A percentile compares a stretch with the other conserved stretches of the same genome.
These are phyloP conservation scores for Pseudorasbora parva DNA, from an alignment of 2,113 vertebrate genomes.

Conservation along the genomic window DNA sequence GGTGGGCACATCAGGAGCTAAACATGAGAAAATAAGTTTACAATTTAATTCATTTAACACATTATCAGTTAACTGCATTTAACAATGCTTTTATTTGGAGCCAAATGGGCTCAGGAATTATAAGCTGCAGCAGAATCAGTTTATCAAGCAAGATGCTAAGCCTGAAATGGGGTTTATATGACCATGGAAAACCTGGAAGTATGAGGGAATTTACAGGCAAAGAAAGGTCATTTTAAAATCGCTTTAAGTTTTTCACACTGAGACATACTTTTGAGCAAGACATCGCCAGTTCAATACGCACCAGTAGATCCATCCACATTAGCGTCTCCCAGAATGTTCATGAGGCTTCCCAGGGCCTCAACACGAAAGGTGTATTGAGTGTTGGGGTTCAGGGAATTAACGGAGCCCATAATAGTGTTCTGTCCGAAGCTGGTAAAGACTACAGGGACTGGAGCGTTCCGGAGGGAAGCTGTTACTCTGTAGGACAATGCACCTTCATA, in stretches of 20 bases:
- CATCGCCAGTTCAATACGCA: constrained; percentile 47
- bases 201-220: neutral
- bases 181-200: neutral
- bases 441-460: constrained; percentile 54
- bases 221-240: neutral
- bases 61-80: neutral
- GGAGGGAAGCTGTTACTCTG: constrained; percentile 69
- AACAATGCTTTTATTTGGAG: neutral
- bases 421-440: constrained; percentile 70
- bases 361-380: constrained; percentile 65
- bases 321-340: constrained; percentile 57
- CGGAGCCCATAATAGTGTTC: constrained; percentile 73
- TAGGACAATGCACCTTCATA: constrained; percentile 72
- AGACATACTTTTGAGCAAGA: constrained; percentile 55
- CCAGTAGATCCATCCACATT: constrained; percentile 67
- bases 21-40: neutral
- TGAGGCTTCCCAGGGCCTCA: constrained; percentile 70
- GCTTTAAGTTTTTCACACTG: neutral
- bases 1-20: constrained; percentile 81
- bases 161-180: neutral
- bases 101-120: neutral
- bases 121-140: neutral
- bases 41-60: neutral
- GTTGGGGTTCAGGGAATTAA: constrained; percentile 72
- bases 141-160: neutral